Evolutionary conservation across 2,113 vertebrate genomes (phyloP), one percentile per base, ranked within the genome.

Genomic region (Calidris pygmaea): DNA sequence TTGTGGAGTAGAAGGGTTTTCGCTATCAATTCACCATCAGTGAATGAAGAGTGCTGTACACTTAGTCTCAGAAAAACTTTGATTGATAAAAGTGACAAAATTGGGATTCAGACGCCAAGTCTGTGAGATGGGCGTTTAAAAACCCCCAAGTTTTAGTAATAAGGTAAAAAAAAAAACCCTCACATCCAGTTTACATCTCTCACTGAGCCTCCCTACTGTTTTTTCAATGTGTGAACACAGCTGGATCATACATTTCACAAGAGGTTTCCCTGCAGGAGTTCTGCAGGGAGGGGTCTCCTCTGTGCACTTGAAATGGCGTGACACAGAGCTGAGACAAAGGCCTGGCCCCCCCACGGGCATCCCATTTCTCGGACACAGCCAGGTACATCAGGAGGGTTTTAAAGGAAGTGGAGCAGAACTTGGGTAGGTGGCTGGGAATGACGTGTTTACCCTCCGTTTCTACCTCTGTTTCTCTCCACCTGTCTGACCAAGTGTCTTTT

Each of bases 271-370:
- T 50, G 48, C 22, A 55, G 37, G 32, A 43, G 43, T 29, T 43
- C 60, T 60, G 37, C 37, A 7, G 43, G 59, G 22, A 34, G 35
- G 71, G 8, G n/a, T 66, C 65, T 63, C 34, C 45, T 67, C 47
- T 22, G 12, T 16, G 39, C 50, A 21, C 12, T 12, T 10, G 7
- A 30, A 13, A 27, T 3, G 18, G 1, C 29, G n/a, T 14, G 29
- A 20, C 7, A 34, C 27, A 59, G 27, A 58, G 12, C 62, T 50
- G 43, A 83, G 48, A 39, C 1, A 5, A 67, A 58, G 53, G 27
- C 37, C 62, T 37, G 47, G 30, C 37, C 43, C 48, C 48, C 1
- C 4, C n/a, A 16, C 0, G 1, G 34, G 32, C 29, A 35, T 14
- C 43, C 29, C 7, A 3, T 50, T 68, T 65, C 68, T 19, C 63